Evolutionary conservation across 2,797 vertebrate genomes (phyloP), one percentile per base, ranked within the genome.

Genomic region (Lepus oiostolus): DNA sequence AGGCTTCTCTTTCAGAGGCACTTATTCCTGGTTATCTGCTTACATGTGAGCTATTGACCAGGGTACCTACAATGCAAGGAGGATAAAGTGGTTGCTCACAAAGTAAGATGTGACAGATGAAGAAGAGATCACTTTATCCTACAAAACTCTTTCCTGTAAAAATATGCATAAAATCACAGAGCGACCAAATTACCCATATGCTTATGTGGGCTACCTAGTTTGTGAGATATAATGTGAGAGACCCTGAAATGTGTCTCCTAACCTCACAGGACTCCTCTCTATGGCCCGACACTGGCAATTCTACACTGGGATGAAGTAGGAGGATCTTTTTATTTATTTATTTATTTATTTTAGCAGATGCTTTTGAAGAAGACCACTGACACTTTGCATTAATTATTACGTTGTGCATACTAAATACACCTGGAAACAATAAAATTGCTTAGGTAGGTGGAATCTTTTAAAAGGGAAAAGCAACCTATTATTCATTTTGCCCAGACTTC

Each of bases 311-410:
- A 60, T 62, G 84, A 80, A 75, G 70, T 30, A 38, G 38, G 38
- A n/a, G 62, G 35, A 42, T 38, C 28, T 71, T 71, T 67, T 54
- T 30, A 71, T 47, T 47, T 47, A 47, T 47, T 47, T 47, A 47
- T 47, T 47, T 47, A 47, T 47, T 47, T 47, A 47, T n/a, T 47
- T 47, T 47, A 47, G 1, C 42, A 79, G 70, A 63, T 50, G 5
- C 26, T 54, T 52, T 17, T 92, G 52, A 77, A 90, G 16, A 67
- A 81, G 65, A 74, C 22, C 26, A 71, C 21, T 26, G 75, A 42
- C 7, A 68, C 26, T 42, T 70, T 60, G 63, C 22, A 7, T 83
- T 74, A 42, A 76, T 93, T 92, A 87, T 75, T 94, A 62, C 52
- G 71, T 76, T 52, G 67, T 38, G 85, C 35, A 88, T 85, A 54